phyloP scores from a whole-genome alignment of 2,888 invertebrate species.

The Nesidiocoris tenuis region DNA sequence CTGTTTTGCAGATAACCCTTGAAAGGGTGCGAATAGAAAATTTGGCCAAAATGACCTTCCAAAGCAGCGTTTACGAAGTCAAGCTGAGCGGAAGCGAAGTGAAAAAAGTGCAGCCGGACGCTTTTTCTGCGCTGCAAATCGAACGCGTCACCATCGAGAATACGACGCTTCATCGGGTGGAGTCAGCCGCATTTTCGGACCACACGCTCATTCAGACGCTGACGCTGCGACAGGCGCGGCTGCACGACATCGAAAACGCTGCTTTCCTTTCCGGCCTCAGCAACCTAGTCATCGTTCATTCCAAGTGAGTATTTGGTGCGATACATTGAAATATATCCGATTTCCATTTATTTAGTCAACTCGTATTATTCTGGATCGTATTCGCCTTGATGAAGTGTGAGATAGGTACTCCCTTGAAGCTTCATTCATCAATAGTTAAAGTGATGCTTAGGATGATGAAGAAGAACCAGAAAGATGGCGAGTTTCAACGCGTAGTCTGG shows the following conservation, averaged over 20 bases:
- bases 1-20: constrained; percentile 63
- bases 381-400: no score
- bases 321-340: background rate
- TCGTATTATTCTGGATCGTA: no score
- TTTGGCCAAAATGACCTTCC: constrained; percentile 64
- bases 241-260: constrained; percentile 60
- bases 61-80: constrained; percentile 61
- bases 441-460: no score
- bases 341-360: background rate
- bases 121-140: constrained; percentile 68
- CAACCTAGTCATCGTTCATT: constrained; percentile 65
- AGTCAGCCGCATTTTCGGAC: constrained; percentile 65
- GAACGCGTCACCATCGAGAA: constrained; percentile 64
- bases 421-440: no score
- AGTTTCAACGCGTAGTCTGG: no score
- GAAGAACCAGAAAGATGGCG: no score
- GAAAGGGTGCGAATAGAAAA: constrained; percentile 62
- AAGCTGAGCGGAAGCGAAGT: constrained; percentile 58
- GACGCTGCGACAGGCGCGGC: constrained; percentile 61
- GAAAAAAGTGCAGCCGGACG: constrained; percentile 61
- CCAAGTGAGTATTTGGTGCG: constrained; percentile 54
- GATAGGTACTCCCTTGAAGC: no score
- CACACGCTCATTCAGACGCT: constrained; percentile 64
- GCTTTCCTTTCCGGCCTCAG: constrained; percentile 66
- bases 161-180: constrained; percentile 62